These are phyloP conservation scores for Lordiphosa collinella DNA, from an alignment of 1,140 invertebrate species.

Conservation along the genomic window DNA sequence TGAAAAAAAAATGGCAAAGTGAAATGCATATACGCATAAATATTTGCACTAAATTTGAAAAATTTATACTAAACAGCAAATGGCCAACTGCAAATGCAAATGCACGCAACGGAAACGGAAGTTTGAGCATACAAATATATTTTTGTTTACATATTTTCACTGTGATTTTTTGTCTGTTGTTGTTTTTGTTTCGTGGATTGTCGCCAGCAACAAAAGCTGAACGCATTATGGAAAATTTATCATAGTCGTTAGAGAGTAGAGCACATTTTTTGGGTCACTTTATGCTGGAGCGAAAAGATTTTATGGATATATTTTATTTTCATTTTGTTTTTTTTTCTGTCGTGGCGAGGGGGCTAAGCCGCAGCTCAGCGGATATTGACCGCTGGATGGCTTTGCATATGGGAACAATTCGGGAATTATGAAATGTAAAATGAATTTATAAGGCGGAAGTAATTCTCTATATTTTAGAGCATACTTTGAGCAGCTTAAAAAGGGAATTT, in stretches of 20 bases:
- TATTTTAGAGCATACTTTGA: not conserved
- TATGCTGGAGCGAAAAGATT: not conserved
- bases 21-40: slow-evolving; percentile 56
- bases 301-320: slow-evolving; percentile 1
- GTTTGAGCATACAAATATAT: slow-evolving; percentile 49
- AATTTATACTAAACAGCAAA: slow-evolving; percentile 35
- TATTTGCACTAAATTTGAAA: slow-evolving; percentile 58
- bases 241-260: slow-evolving; percentile 11
- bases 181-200: not conserved
- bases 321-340: not conserved
- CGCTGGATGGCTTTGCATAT: slow-evolving; percentile 3
- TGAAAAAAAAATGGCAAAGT: not conserved
- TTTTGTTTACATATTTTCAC: slow-evolving; percentile 36
- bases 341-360: not conserved
- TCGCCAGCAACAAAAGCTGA: slow-evolving; percentile 5
- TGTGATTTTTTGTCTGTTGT: slow-evolving; percentile 10
- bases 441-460: too few species aligned
- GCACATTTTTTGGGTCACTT: not conserved
- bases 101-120: slow-evolving; percentile 58
- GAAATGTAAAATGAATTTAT: too few species aligned
- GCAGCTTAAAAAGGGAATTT: not conserved
- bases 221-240: slow-evolving; percentile 15
- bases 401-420: not conserved
- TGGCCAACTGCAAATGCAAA: slow-evolving; percentile 29
- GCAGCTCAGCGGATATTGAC: slow-evolving; percentile 5